Percentiles rank a stretch among this genome's conserved stretches.
Conservation (phyloP, 1,140 invertebrate species). For the Lethocerus indicus region DNA sequence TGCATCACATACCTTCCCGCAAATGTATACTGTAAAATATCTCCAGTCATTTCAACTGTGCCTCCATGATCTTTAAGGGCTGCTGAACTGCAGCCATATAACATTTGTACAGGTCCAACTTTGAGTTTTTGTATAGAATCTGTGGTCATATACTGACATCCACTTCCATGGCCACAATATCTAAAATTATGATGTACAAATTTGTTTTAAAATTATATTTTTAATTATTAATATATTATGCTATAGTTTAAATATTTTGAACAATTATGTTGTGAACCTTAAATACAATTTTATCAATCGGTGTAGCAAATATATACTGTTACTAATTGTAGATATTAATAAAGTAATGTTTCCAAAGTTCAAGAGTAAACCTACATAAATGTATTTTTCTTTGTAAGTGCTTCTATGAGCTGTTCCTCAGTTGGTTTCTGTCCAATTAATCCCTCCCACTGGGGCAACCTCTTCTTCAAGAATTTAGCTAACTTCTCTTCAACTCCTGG, state of each 20-base stretch:
- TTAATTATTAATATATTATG: too few relatives aligned
- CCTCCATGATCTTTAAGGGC: conserved; percentile 34
- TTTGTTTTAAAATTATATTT: too few relatives aligned
- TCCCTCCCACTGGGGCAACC: neutral
- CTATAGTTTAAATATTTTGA: too few relatives aligned
- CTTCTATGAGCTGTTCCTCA: neutral
- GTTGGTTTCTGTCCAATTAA: conserved; percentile 1
- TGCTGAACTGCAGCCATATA: conserved; percentile 65
- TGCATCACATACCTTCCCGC: conserved; percentile 38
- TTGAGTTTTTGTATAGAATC: conserved; percentile 37
- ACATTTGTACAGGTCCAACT: conserved; percentile 37
- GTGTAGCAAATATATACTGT: too few relatives aligned
- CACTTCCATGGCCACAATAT: conserved; percentile 64
- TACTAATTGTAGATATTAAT: too few relatives aligned
- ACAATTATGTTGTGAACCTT: too few relatives aligned
- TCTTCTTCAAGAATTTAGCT: neutral
- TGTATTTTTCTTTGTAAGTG: neutral
- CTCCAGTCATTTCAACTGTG: conserved; percentile 39
- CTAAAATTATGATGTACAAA: too few relatives aligned
- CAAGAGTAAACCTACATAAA: neutral
- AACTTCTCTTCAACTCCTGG: neutral
- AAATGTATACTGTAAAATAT: conserved; percentile 47
- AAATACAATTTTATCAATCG: too few relatives aligned
- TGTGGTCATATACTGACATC: conserved; percentile 42
- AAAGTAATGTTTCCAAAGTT: too few relatives aligned